These are phyloP conservation scores for Crepidodera aurea DNA, from an alignment of 2,888 invertebrate genomes.

Conservation along the genomic window DNA sequence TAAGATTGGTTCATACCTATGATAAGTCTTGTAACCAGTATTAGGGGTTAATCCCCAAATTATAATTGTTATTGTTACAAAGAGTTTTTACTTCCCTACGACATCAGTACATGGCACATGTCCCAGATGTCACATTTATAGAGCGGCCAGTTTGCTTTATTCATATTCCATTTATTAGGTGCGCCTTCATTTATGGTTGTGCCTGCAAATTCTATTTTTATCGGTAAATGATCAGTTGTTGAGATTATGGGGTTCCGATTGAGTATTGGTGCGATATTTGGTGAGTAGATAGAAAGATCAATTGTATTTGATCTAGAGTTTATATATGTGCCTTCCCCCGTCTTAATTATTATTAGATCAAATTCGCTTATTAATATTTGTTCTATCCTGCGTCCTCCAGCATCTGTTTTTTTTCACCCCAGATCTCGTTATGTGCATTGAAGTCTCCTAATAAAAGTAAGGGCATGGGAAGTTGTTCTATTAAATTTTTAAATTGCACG, in stretches of 20 bases:
- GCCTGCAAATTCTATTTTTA: neutral
- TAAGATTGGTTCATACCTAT: too few relatives aligned
- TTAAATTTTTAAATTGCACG: neutral
- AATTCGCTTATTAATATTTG: neutral
- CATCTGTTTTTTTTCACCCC: constrained; percentile 7
- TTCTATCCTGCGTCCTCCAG: constrained; percentile 14
- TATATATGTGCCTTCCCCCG: neutral
- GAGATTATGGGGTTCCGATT: neutral
- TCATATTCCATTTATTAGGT: neutral
- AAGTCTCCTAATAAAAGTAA: constrained; percentile 7
- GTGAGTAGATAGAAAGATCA: neutral
- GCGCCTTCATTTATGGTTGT: neutral
- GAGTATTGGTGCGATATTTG: neutral
- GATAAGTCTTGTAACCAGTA: too few relatives aligned
- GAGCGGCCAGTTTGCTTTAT: neutral
- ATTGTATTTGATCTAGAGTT: neutral
- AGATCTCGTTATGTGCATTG: constrained; percentile 9
- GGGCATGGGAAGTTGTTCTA: constrained; percentile 14
- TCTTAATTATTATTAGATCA: constrained; percentile 3
- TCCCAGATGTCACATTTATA: too few relatives aligned
- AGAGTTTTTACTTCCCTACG: too few relatives aligned
- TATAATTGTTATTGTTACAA: too few relatives aligned
- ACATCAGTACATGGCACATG: too few relatives aligned
- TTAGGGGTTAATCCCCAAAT: too few relatives aligned
- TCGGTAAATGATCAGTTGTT: neutral